phyloP scores from a whole-genome alignment of 2,113 vertebrate genomes.

The Oophaga pumilio region DNA sequence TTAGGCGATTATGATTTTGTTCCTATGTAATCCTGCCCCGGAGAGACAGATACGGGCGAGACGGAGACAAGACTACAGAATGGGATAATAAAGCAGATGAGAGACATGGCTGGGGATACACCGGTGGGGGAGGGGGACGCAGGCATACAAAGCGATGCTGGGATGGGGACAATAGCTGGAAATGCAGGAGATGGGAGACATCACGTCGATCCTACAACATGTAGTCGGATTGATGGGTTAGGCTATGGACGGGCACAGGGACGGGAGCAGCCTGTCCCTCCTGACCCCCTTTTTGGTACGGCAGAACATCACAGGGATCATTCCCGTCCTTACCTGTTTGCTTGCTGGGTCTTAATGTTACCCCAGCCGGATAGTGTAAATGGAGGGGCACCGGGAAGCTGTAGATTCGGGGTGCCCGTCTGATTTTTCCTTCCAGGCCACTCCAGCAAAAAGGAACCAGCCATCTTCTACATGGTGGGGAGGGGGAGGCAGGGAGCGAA shows the following conservation, averaged over 20 bases:
- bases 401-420: slow-evolving; percentile 59
- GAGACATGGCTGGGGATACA: slow-evolving; percentile 32
- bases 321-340: slow-evolving; percentile 62
- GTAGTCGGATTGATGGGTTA: slow-evolving; percentile 41
- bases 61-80: slow-evolving; percentile 8
- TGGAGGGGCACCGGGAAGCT: slow-evolving; percentile 58
- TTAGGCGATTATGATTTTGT: slow-evolving; percentile 30
- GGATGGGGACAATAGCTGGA: not conserved
- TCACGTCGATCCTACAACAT: not conserved
- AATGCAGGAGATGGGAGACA: slow-evolving; percentile 38
- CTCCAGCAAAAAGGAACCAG: slow-evolving; percentile 58
- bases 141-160: slow-evolving; percentile 12
- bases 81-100: slow-evolving; percentile 20
- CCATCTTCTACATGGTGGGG: slow-evolving; percentile 58
- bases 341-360: slow-evolving; percentile 58
- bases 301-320: slow-evolving; percentile 41
- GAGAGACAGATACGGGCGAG: not conserved
- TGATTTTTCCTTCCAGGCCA: slow-evolving; percentile 59
- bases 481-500: slow-evolving; percentile 52
- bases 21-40: not conserved
- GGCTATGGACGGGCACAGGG: slow-evolving; percentile 39
- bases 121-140: slow-evolving; percentile 4
- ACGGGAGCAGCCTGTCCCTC: slow-evolving; percentile 37
- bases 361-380: slow-evolving; percentile 58
- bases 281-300: slow-evolving; percentile 38